Evolutionary conservation across 2,888 invertebrate genomes (phyloP), one percentile per base, ranked within the genome.

Genomic region (Punctoribates punctum): DNA sequence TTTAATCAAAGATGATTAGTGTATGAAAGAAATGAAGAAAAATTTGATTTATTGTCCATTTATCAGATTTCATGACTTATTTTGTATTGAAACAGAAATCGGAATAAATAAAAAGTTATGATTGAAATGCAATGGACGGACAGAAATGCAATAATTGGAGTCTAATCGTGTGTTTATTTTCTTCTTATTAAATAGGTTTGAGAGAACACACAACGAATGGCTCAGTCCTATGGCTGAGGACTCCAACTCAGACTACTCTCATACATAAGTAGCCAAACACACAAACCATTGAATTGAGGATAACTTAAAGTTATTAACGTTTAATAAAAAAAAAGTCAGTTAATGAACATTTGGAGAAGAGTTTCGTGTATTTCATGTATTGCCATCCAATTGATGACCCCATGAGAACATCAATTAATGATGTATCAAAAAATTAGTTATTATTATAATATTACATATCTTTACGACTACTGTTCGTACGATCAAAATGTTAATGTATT

Each of bases 381-480:
- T 65, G 13, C 29, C 9, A 27, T 34, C 15, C 34, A 29, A 29
- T 62, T 46, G 70, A 70, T 70, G 70, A 70, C 70, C 70, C 70
- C 70, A 70, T 70, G 70, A 70, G 70, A 70, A 70, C 42, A 70
- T 20, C 70, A 70, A 70, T 70, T 70, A 70, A 70, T 46, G 70
- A 42, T 42, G 70, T 70, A 42, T 70, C 42, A 70, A 70, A 65
- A 70, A 62, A 70, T 70, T 70, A 42, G 46, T 70, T 70, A 70
- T 70, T 70, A 70, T 70, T 62, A 29, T 60, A 60, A 60, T 62
- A 62, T 42, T 70, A 70, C 70, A 70, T 70, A 70, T 70, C 70
- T 70, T 70, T 70, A 70, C 70, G 70, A 70, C 70, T 70, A 11
- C 42, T 70, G 42, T 34, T 27, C 65, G 38, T 67, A 67, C 34